A percentile compares a stretch with the other conserved stretches of the same genome.
Conservation (phyloP, 35 echinoderm and acorn worm genomes). For the Stichopus chloronotus region DNA sequence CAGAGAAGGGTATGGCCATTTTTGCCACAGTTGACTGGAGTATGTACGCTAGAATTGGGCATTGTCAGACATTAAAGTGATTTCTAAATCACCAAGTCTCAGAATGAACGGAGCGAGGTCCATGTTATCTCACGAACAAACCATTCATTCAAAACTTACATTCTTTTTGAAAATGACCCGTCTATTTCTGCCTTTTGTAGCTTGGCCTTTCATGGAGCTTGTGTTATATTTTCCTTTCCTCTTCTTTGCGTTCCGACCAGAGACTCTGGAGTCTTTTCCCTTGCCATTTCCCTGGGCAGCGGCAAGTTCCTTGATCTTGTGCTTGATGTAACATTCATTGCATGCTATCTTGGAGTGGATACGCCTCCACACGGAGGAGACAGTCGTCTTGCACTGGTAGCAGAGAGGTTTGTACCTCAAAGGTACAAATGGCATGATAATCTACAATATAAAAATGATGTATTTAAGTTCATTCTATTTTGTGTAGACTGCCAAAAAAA, state of each 20-base stretch:
- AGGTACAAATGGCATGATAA: constrained; percentile 67
- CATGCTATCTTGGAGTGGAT: constrained; percentile 63
- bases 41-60: too few species aligned
- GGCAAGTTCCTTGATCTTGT: constrained; percentile 19
- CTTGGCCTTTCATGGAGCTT: constrained; percentile 66
- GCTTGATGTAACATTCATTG: constrained; percentile 81
- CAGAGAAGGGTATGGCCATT: too few species aligned
- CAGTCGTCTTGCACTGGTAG: constrained; percentile 82
- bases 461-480: neutral
- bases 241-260: constrained; percentile 67
- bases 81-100: too few species aligned
- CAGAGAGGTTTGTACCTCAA: constrained; percentile 76
- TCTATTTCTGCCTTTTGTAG: constrained; percentile 92
- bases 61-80: too few species aligned
- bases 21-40: too few species aligned
- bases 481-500: neutral
- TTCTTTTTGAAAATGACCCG: constrained; percentile 96
- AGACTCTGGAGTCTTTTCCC: constrained; percentile 64
- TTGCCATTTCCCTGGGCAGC: constrained; percentile 58
- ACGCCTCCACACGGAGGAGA: constrained; percentile 80
- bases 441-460: neutral
- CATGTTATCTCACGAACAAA: too few species aligned
- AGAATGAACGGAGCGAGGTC: too few species aligned
- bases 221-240: constrained; percentile 69
- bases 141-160: constrained; percentile 61